phyloP scores from a whole-genome alignment of 2,888 invertebrate species.

The Ctena decussata region DNA sequence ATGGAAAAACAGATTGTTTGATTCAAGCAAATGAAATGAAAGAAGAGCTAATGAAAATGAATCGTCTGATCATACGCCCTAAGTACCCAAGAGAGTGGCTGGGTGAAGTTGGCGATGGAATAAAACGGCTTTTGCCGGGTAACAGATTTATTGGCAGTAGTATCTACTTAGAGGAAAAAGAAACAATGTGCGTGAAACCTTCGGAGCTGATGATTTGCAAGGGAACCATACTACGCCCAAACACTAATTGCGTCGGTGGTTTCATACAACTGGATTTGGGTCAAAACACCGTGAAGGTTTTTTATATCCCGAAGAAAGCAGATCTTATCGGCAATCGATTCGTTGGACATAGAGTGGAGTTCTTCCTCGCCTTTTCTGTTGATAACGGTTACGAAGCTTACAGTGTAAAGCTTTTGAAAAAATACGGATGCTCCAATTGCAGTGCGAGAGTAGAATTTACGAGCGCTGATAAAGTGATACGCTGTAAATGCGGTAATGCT shows the following conservation, averaged over 20 bases:
- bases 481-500: slow-evolving; percentile 31
- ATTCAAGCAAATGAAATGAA: slow-evolving; percentile 55
- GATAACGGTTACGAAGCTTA: slow-evolving; percentile 57
- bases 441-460: slow-evolving; percentile 40
- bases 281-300: slow-evolving; percentile 41
- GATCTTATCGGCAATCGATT: slow-evolving; percentile 38
- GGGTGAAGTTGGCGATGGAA: slow-evolving; percentile 45
- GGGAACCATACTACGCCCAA: slow-evolving; percentile 67
- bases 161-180: background rate
- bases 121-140: slow-evolving; percentile 20
- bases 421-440: slow-evolving; percentile 43
- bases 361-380: slow-evolving; percentile 50
- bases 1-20: slow-evolving; percentile 64
- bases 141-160: slow-evolving; percentile 19
- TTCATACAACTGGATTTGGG: slow-evolving; percentile 55
- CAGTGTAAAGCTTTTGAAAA: slow-evolving; percentile 43
- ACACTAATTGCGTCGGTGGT: slow-evolving; percentile 55
- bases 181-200: background rate
- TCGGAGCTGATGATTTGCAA: slow-evolving; percentile 42
- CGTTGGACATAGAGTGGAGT: slow-evolving; percentile 48
- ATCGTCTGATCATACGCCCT: slow-evolving; percentile 53
- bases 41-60: slow-evolving; percentile 56
- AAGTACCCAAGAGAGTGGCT: slow-evolving; percentile 71
- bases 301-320: slow-evolving; percentile 44
- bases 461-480: slow-evolving; percentile 10